phyloP scores from a whole-genome alignment of 2,797 vertebrate species.

The Setipinna tenuifilis region DNA sequence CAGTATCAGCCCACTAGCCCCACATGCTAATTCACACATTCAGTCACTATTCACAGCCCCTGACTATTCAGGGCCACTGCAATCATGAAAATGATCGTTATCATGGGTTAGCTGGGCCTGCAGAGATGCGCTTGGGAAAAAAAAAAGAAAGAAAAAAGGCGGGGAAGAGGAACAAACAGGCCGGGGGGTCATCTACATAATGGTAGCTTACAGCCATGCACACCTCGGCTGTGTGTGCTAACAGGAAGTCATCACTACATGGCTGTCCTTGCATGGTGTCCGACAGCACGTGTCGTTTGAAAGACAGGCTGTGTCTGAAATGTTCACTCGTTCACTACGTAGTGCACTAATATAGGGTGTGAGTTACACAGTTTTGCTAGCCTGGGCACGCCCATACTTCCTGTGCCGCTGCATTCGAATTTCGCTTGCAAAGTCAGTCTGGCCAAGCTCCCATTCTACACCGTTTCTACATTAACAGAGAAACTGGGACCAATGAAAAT shows the following conservation, averaged over 20 bases:
- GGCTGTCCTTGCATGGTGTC: constrained; percentile 59
- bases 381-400: too few species aligned
- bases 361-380: too few species aligned
- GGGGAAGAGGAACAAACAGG: constrained; percentile 74
- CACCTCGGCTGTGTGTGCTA: constrained; percentile 65
- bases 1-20: constrained; percentile 30
- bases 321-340: too few species aligned
- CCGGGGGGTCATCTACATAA: constrained; percentile 93
- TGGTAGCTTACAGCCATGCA: constrained; percentile 84
- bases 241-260: constrained; percentile 91
- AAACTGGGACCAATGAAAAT: too few species aligned
- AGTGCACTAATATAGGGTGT: too few species aligned
- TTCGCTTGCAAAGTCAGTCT: too few species aligned
- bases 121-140: too few species aligned
- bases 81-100: constrained; percentile 97
- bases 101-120: constrained; percentile 61
- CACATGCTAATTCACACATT: constrained; percentile 33
- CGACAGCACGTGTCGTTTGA: too few species aligned
- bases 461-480: too few species aligned
- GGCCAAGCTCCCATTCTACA: too few species aligned
- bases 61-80: constrained; percentile 74
- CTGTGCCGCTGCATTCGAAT: too few species aligned
- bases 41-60: constrained; percentile 23
- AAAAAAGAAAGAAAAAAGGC: constrained; percentile 71
- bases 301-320: too few species aligned